phyloP scores from a whole-genome alignment of 2,797 vertebrate genomes.

The Coendou prehensilis region DNA sequence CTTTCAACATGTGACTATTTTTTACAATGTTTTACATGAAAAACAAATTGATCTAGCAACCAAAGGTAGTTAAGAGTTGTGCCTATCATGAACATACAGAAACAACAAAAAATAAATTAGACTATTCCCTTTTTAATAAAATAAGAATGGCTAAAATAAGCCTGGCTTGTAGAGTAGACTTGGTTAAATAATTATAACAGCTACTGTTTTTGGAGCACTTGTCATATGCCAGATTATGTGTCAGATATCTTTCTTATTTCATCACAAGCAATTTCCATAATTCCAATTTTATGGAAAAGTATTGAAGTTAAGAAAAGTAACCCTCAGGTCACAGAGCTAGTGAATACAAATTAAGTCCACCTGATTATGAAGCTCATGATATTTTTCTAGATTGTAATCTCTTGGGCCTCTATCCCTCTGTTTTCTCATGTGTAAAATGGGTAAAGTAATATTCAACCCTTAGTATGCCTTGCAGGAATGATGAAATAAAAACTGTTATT shows the following conservation, averaged over 20 bases:
- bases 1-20: not conserved
- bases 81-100: not conserved
- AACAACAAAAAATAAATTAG: not conserved
- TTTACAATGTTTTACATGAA: not conserved
- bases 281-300: not conserved
- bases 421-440: conserved; percentile 24
- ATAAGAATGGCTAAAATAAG: not conserved
- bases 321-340: not conserved
- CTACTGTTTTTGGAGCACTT: not conserved
- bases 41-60: not conserved
- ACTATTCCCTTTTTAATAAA: not conserved
- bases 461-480: not conserved
- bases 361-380: not conserved
- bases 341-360: not conserved
- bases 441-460: not conserved
- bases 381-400: not conserved
- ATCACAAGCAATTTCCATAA: not conserved
- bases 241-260: not conserved
- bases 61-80: not conserved
- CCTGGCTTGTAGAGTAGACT: not conserved
- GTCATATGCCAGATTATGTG: not conserved
- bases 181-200: not conserved
- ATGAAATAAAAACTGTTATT: conserved; percentile 17
- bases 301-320: not conserved
- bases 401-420: not conserved